These are phyloP conservation scores for Chrysolina haemoptera DNA, from an alignment of 2,888 invertebrate species.

Conservation along the genomic window DNA sequence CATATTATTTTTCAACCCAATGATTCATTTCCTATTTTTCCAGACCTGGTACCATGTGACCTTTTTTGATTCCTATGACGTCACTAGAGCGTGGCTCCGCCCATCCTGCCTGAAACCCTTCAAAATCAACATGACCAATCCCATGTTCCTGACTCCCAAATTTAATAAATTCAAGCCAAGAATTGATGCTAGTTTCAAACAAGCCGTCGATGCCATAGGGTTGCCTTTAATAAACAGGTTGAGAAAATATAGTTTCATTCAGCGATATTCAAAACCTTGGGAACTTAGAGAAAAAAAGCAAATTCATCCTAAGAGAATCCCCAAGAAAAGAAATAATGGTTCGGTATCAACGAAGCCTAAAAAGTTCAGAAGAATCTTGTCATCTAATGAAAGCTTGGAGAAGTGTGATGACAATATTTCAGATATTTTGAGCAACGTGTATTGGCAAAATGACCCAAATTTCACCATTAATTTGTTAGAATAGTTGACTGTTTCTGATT, in stretches of 20 bases:
- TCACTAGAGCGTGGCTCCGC: slow-evolving; percentile 54
- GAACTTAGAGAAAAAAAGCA: background rate
- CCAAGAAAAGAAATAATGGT: background rate
- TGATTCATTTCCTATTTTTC: slow-evolving; percentile 9
- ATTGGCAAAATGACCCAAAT: slow-evolving; percentile 20
- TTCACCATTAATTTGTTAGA: slow-evolving; percentile 33
- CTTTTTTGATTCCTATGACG: slow-evolving; percentile 52
- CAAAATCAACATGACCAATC: slow-evolving; percentile 41
- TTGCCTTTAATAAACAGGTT: slow-evolving; percentile 50
- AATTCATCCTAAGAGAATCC: background rate
- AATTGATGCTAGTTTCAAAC: slow-evolving; percentile 40
- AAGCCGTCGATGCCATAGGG: slow-evolving; percentile 49
- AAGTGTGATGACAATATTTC: slow-evolving; percentile 23
- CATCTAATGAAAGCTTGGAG: background rate
- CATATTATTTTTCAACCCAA: background rate
- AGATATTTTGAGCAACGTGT: slow-evolving; percentile 19
- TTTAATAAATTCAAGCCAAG: slow-evolving; percentile 41
- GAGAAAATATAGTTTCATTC: slow-evolving; percentile 50
- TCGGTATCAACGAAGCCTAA: background rate
- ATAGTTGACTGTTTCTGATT: background rate
- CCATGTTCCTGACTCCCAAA: slow-evolving; percentile 21
- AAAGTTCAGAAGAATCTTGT: background rate
- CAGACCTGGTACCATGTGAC: slow-evolving; percentile 57
- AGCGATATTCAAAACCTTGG: slow-evolving; percentile 46
- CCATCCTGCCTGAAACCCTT: slow-evolving; percentile 48